Conservation (phyloP, 2,113 vertebrate genomes). For the Microtus montanus region DNA sequence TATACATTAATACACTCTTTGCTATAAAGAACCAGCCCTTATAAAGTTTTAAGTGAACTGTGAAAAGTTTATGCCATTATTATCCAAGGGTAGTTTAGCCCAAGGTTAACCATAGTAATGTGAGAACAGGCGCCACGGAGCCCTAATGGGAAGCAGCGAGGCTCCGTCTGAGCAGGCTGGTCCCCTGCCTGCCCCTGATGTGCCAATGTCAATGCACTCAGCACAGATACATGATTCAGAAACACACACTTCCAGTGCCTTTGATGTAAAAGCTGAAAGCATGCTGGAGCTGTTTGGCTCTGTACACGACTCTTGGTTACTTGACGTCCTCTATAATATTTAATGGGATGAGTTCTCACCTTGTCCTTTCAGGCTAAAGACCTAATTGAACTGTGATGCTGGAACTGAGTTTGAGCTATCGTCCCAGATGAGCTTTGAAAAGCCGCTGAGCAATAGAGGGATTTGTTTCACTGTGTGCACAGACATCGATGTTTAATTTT, state of each 20-base stretch:
- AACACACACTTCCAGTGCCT: not conserved
- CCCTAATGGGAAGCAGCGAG: not conserved
- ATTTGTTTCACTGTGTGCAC: constrained; percentile 12
- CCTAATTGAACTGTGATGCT: not conserved
- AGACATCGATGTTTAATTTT: constrained; percentile 8
- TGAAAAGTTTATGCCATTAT: constrained; percentile 73
- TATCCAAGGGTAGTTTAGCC: constrained; percentile 60
- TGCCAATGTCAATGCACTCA: not conserved
- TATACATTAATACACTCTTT: constrained; percentile 49
- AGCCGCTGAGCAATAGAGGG: not conserved
- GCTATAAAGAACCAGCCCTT: constrained; percentile 63
- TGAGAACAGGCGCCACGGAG: constrained; percentile 25
- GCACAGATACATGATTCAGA: not conserved
- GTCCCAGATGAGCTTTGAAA: constrained; percentile 23
- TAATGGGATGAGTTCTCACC: constrained; percentile 52
- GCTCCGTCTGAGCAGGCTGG: not conserved
- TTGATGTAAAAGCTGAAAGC: not conserved
- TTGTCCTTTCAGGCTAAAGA: constrained; percentile 34
- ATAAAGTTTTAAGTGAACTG: constrained; percentile 78
- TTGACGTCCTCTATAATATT: constrained; percentile 59
- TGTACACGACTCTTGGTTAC: not conserved
- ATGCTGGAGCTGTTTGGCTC: not conserved
- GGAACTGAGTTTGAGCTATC: not conserved
- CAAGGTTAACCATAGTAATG: constrained; percentile 54
- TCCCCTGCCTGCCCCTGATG: not conserved